Conservation (phyloP, 2,113 vertebrate genomes). For the Aplodontia rufa region DNA sequence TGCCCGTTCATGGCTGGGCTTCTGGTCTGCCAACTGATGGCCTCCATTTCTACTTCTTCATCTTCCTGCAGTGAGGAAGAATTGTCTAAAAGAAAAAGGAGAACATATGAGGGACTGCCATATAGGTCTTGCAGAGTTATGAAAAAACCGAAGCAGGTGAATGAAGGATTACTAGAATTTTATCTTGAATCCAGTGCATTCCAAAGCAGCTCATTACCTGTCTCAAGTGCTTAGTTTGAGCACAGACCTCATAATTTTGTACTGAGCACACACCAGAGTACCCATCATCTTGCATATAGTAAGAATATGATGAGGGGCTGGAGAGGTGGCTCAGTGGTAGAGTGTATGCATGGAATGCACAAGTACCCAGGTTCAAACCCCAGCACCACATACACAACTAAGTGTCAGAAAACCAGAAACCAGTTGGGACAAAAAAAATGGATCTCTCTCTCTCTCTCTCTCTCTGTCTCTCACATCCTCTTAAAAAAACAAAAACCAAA, state of each 20-base stretch:
- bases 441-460: no score
- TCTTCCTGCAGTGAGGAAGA: slow-evolving; percentile 89
- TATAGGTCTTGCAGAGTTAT: not conserved
- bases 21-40: slow-evolving; percentile 84
- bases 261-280: not conserved
- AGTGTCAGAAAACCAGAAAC: no score
- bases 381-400: no score
- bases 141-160: not conserved
- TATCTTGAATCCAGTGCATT: not conserved
- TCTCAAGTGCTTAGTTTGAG: not conserved
- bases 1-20: slow-evolving; percentile 84
- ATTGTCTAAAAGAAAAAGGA: slow-evolving; percentile 85
- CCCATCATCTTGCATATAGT: not conserved
- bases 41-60: slow-evolving; percentile 91
- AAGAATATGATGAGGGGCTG: not conserved
- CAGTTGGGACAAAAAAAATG: no score
- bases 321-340: no score
- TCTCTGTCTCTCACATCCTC: no score
- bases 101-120: slow-evolving; percentile 56
- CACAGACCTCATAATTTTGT: not conserved
- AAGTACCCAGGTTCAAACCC: no score
- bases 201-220: not conserved
- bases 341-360: no score
- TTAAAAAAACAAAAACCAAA: no score
- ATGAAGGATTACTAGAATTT: not conserved